Base-by-base conservation (phyloP, 1,140 invertebrate species). In the Zaprionus ornatus region DNA sequence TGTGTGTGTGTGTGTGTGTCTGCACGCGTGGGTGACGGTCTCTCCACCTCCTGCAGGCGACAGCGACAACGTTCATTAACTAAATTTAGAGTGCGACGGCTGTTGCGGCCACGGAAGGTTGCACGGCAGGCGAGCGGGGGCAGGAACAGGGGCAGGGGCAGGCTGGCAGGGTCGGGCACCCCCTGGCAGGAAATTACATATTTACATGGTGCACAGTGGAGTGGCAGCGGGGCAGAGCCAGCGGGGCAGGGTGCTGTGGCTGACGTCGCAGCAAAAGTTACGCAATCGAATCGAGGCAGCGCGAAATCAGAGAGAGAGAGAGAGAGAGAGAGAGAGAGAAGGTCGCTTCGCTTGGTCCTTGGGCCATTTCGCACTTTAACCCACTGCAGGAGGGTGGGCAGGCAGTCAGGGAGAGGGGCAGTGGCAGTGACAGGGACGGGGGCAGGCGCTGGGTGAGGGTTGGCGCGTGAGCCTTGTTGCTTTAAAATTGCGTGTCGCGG, bases 71-170 rank as follows among this genome's bases (percentile, higher is more conserved):
- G 83, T 88, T 87, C 84, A 85, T 88, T 88, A 88, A 90, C 85
- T 88, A 88, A 90, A 88, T 88, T 88, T 88, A 88, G 84, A 88
- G 80, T 84, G 84, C 80, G 74, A 77, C 85, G 78, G 84, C 85
- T 88, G 84, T 80, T 78, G 71, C 45, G 74, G 77, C 68, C 32
- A 59, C 35, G 35, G 57, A 66, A 76, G 59, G 35, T 67, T 60
- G 37, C 23, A 9, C 15, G 29, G 15, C 19, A 27, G 17, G 61
- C 61, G 10, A 37, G 21, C 17, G 10, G 59, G 72, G 29, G 10
- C 9, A 2, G 5, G 19, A n/a, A n/a, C 60, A 50, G 23, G 21
- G 25, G 5, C 2, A 12, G 37, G 60, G 48, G 21, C 37, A 25
- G 60, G 29, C 29, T 10, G 66, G 35, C 37, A 27, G 45, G 67